A percentile compares a stretch with the other conserved stretches of the same genome.
Conservation (phyloP, 2,113 vertebrate species). For the Struthio camelus region DNA sequence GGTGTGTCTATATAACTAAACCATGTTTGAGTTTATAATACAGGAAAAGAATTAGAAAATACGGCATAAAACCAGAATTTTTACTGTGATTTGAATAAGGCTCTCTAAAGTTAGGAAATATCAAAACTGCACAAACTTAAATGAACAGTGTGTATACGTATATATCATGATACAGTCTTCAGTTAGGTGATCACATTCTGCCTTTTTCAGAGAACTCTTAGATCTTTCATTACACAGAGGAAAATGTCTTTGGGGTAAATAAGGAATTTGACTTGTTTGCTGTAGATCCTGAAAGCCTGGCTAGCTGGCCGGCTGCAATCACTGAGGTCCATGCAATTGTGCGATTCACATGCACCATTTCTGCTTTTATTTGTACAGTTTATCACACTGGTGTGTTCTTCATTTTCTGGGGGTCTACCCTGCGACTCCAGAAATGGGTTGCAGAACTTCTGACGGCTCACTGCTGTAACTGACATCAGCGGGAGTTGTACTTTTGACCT, state of each 20-base stretch:
- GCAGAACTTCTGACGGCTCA: neutral
- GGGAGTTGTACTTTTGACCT: fast-evolving
- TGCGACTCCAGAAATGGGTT: neutral
- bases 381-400: neutral
- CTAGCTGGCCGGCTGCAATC: neutral
- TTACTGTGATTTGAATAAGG: neutral
- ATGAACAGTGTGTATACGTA: fast-evolving
- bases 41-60: neutral
- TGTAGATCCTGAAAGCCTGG: neutral
- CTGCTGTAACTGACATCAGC: neutral
- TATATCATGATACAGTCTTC: neutral
- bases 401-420: neutral
- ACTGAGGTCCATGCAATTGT: neutral
- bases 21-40: neutral
- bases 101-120: neutral
- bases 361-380: neutral
- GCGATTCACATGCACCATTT: neutral
- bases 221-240: neutral
- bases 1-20: neutral
- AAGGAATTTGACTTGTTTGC: neutral
- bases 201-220: neutral
- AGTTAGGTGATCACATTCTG: neutral
- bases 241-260: neutral
- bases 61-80: neutral
- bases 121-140: neutral